Evolutionary conservation across 2,888 invertebrate genomes (phyloP).

Genomic region (Scelioninae gen. 1): DNA sequence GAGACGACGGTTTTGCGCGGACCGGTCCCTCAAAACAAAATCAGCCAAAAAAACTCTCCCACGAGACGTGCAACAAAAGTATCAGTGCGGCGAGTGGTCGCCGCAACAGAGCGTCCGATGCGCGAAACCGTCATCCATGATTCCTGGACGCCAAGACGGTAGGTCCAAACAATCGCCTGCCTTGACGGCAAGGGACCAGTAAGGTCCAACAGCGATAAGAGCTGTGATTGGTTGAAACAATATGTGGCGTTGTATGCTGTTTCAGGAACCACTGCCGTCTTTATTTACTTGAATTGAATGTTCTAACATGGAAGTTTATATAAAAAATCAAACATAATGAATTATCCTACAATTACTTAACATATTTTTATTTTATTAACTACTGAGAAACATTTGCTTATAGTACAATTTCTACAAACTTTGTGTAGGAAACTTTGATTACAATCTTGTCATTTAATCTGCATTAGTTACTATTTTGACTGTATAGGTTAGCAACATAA

Average conservation of each 20-base stretch:
- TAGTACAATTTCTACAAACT: no score
- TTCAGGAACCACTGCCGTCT: conserved; percentile 61
- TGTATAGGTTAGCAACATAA: no score
- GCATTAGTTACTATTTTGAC: no score
- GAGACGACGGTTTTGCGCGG: conserved; percentile 40
- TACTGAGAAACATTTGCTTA: no score
- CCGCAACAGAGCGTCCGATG: conserved; percentile 19
- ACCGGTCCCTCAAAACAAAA: conserved; percentile 21
- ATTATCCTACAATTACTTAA: no score
- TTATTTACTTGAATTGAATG: no score
- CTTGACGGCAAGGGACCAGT: conserved; percentile 83
- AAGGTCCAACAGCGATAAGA: conserved; percentile 84
- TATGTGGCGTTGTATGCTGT: conserved; percentile 78
- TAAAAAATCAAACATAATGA: no score
- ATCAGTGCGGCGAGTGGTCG: conserved; percentile 13
- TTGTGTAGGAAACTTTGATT: no score
- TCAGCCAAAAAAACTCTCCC: conserved; percentile 41
- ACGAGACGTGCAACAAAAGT: conserved; percentile 50
- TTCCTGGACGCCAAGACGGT: conserved; percentile 81
- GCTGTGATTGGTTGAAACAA: conserved; percentile 85
- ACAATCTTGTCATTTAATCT: no score
- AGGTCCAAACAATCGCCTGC: conserved; percentile 85
- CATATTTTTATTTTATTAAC: no score
- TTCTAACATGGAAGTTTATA: no score
- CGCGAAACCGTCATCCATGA: conserved; percentile 48